These are phyloP conservation scores for Trochalopteron elliotii DNA, from an alignment of 2,113 vertebrate species.

Conservation along the genomic window DNA sequence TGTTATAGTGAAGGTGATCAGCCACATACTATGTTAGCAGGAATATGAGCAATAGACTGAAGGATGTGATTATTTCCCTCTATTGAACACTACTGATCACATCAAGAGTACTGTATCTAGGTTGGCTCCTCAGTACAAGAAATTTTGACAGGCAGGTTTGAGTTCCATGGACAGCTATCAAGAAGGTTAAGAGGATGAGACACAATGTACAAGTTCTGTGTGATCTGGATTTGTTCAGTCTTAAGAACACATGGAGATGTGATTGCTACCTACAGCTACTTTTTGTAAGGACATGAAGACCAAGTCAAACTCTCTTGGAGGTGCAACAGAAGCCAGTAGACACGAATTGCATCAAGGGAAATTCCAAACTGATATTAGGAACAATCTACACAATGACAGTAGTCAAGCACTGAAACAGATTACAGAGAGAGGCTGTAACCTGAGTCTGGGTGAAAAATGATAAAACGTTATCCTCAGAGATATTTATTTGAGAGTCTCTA, in stretches of 20 bases:
- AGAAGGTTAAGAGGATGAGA: neutral
- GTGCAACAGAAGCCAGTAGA: neutral
- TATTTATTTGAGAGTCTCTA: neutral
- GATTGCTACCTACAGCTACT: neutral
- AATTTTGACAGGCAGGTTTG: neutral
- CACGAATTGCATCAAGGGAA: neutral
- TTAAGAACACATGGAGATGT: neutral
- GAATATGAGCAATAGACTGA: neutral
- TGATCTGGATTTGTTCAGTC: neutral
- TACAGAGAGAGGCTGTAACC: neutral
- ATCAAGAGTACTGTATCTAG: neutral
- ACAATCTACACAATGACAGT: neutral
- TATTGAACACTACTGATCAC: neutral
- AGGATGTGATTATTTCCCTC: neutral
- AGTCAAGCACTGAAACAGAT: neutral
- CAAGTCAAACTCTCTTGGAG: neutral
- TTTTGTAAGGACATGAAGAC: neutral
- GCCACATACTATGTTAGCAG: neutral
- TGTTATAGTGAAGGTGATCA: neutral
- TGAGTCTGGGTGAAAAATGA: neutral
- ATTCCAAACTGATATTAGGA: neutral
- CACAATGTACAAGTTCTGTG: neutral
- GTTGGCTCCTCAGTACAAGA: neutral
- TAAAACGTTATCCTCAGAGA: neutral
- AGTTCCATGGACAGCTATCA: neutral